A percentile compares a stretch with the other conserved stretches of the same genome.
These are phyloP conservation scores for Apamea monoglypha DNA, from an alignment of 2,888 invertebrate species.

Conservation along the genomic window DNA sequence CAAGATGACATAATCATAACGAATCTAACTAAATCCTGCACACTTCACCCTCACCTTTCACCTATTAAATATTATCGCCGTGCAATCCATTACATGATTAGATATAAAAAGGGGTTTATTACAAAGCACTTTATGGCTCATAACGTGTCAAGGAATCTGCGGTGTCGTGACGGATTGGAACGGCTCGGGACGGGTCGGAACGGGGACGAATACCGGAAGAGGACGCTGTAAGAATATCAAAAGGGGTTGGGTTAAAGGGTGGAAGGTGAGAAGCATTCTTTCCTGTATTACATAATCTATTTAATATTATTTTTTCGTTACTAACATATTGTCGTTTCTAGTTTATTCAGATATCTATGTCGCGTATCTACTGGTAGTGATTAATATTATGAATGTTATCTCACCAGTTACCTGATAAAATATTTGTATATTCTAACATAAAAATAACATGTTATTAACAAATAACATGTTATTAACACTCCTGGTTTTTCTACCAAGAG, in stretches of 20 bases:
- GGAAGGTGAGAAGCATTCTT: constrained; percentile 19
- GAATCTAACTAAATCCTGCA: constrained; percentile 7
- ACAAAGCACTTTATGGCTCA: constrained; percentile 58
- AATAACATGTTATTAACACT: too few species aligned
- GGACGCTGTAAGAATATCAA: constrained; percentile 51
- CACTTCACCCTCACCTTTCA: constrained; percentile 25
- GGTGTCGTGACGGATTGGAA: constrained; percentile 45
- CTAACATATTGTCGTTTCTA: background rate
- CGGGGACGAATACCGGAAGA: constrained; percentile 42
- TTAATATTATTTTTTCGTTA: background rate
- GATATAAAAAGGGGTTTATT: constrained; percentile 64
- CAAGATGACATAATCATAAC: constrained; percentile 21
- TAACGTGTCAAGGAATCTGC: constrained; percentile 46
- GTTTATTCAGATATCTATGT: background rate
- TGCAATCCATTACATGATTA: constrained; percentile 59
- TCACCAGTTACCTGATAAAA: background rate
- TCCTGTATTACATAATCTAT: background rate
- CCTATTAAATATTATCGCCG: constrained; percentile 40
- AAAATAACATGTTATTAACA: too few species aligned
- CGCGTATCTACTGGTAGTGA: background rate
- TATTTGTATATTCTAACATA: background rate
- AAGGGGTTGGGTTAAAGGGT: constrained; percentile 31
- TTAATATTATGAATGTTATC: constrained; percentile 7
- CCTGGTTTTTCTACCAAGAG: background rate
- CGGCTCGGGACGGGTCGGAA: constrained; percentile 18